Evolutionary conservation across 2,888 invertebrate species (phyloP).

Genomic region (Cheilosia urbana): DNA sequence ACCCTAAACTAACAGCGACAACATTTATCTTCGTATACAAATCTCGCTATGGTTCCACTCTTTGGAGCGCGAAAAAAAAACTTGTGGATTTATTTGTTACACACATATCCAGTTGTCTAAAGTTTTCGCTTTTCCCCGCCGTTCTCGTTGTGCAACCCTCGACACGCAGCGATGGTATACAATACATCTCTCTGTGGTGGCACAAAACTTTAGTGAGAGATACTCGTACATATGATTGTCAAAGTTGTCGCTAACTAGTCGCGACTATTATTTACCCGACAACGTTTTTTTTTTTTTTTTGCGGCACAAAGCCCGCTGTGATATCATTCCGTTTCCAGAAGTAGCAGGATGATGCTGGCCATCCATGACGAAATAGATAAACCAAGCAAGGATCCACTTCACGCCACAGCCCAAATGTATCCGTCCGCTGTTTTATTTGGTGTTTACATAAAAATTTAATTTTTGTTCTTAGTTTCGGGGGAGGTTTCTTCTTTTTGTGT

Average conservation of each 20-base stretch:
- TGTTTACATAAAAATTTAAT: slow-evolving; percentile 73
- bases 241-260: slow-evolving; percentile 72
- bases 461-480: slow-evolving; percentile 57
- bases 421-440: slow-evolving; percentile 41
- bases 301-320: slow-evolving; percentile 19
- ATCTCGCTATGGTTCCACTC: slow-evolving; percentile 63
- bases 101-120: slow-evolving; percentile 36
- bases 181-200: neutral
- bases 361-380: slow-evolving; percentile 61
- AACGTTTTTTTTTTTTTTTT: slow-evolving; percentile 3
- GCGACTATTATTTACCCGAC: slow-evolving; percentile 58
- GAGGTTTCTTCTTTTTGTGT: slow-evolving; percentile 12
- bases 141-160: slow-evolving; percentile 24
- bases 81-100: slow-evolving; percentile 65
- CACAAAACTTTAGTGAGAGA: slow-evolving; percentile 42
- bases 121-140: slow-evolving; percentile 6
- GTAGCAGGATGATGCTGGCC: slow-evolving; percentile 19
- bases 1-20: slow-evolving; percentile 42
- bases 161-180: slow-evolving; percentile 31
- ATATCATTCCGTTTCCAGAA: slow-evolving; percentile 29
- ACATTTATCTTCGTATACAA: slow-evolving; percentile 69
- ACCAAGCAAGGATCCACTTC: slow-evolving; percentile 28
- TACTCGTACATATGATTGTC: slow-evolving; percentile 63
- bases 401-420: slow-evolving; percentile 39
- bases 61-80: slow-evolving; percentile 47